phyloP scores from a whole-genome alignment of 2,797 vertebrate genomes.

The Micrastur ruficollis region DNA sequence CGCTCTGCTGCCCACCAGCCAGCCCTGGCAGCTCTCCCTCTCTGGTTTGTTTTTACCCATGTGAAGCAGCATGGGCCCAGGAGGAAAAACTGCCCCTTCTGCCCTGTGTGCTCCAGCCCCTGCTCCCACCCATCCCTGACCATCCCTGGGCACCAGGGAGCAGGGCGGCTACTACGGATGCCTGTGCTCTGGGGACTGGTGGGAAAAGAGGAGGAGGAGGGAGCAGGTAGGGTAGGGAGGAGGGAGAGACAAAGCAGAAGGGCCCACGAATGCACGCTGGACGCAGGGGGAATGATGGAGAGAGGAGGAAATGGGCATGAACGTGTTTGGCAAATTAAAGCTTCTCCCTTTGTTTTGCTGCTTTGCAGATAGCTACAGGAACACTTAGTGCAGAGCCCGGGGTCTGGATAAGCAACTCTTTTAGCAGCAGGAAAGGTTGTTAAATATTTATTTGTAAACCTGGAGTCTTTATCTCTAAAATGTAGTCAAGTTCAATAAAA shows the following conservation, averaged over 20 bases:
- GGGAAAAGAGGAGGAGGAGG: not conserved
- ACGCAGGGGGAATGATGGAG: not conserved
- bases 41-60: not conserved
- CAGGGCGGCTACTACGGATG: not conserved
- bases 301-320: not conserved
- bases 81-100: not conserved
- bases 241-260: not conserved
- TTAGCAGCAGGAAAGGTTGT: conserved; percentile 41
- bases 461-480: conserved; percentile 68
- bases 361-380: conserved; percentile 45
- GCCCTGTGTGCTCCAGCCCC: not conserved
- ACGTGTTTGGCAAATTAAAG: conserved; percentile 32
- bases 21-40: not conserved
- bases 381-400: not conserved
- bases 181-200: not conserved
- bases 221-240: not conserved
- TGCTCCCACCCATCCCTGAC: not conserved
- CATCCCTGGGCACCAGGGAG: not conserved
- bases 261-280: not conserved
- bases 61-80: not conserved
- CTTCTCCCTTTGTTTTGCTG: conserved; percentile 32
- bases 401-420: conserved; percentile 20
- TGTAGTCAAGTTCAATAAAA: conserved; percentile 58
- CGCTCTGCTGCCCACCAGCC: not conserved
- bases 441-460: conserved; percentile 74